phyloP scores from a whole-genome alignment of 2,113 vertebrate species.

The Anhinga anhinga region DNA sequence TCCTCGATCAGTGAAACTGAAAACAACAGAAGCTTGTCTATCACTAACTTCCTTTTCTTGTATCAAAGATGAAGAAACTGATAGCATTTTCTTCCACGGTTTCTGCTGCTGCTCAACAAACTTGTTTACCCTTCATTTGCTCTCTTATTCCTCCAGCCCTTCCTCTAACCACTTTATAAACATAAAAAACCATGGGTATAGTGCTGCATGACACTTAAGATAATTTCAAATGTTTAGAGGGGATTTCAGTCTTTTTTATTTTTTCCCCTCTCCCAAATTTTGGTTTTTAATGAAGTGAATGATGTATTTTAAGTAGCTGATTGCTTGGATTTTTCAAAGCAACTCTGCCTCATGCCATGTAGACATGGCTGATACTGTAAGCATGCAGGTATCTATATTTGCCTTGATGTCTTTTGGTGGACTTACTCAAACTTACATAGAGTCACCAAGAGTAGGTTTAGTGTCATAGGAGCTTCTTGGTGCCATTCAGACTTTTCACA shows the following conservation, averaged over 20 bases:
- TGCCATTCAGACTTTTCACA: not conserved
- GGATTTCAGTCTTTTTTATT: not conserved
- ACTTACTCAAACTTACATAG: not conserved
- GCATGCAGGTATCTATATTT: not conserved
- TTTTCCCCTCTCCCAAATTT: not conserved
- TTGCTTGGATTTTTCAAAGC: not conserved
- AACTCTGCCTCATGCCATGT: not conserved
- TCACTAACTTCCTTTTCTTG: not conserved
- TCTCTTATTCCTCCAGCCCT: not conserved
- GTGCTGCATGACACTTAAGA: not conserved
- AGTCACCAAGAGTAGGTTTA: not conserved
- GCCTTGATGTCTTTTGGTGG: not conserved
- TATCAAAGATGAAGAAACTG: not conserved
- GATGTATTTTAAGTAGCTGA: not conserved
- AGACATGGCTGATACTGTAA: not conserved
- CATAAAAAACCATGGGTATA: accelerated
- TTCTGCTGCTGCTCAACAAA: not conserved
- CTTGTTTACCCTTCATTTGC: not conserved
- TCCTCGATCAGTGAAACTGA: not conserved
- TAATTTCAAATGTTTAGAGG: not conserved
- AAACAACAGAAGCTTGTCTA: not conserved
- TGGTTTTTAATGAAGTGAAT: not conserved
- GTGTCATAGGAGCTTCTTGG: not conserved
- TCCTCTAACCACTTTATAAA: not conserved
- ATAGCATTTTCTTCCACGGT: not conserved